Percentiles rank a stretch among this genome's conserved stretches.
Evolutionary conservation across 2,888 invertebrate species (phyloP).

Genomic region (Deilephila elpenor): DNA sequence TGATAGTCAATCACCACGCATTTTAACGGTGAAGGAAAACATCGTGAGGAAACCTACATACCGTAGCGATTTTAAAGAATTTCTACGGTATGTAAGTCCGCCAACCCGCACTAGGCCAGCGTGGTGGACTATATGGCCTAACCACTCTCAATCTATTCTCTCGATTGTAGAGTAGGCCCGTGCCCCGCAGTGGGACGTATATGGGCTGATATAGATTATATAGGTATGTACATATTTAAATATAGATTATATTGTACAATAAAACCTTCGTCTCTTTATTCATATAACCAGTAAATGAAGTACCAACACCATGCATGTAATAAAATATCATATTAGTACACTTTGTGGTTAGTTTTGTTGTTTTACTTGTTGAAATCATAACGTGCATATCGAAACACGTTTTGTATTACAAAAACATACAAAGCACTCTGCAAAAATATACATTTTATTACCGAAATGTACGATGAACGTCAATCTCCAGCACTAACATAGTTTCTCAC

Average conservation of each 20-base stretch:
- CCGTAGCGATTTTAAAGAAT: no score
- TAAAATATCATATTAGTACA: slow-evolving; percentile 6
- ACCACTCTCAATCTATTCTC: no score
- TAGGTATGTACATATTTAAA: no score
- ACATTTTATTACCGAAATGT: slow-evolving; percentile 35
- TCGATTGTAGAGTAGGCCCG: no score
- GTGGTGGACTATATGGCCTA: no score
- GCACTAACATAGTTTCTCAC: slow-evolving; percentile 25
- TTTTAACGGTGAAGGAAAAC: no score
- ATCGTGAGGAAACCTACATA: no score
- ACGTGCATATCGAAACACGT: slow-evolving; percentile 27
- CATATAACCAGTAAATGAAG: not conserved
- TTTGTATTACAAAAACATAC: slow-evolving; percentile 30
- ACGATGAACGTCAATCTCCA: slow-evolving; percentile 29
- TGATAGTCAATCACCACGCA: no score
- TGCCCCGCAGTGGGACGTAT: no score
- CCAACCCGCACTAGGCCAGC: no score
- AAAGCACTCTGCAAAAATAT: slow-evolving; percentile 32
- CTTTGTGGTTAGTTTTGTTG: slow-evolving; percentile 20
- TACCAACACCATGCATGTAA: not conserved
- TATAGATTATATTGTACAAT: not conserved
- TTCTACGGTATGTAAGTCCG: no score
- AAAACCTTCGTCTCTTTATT: not conserved
- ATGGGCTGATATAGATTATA: no score
- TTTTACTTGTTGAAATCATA: slow-evolving; percentile 18